Percentiles rank a stretch among this genome's conserved stretches.
phyloP scores from a whole-genome alignment of 1,140 invertebrate genomes.

The Heliconius eleuchia region DNA sequence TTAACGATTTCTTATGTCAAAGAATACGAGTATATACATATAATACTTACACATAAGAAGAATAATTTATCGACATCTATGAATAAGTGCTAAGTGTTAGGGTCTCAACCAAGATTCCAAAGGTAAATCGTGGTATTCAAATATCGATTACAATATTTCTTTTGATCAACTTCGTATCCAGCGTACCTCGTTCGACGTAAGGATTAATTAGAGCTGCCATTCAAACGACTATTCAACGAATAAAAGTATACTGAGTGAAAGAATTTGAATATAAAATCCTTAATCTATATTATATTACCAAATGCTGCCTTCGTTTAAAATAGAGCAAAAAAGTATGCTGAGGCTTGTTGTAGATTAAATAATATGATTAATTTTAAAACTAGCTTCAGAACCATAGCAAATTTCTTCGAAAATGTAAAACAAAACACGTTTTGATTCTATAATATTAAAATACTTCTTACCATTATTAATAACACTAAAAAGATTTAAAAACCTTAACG shows the following conservation, averaged over 20 bases:
- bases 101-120: conserved; percentile 35
- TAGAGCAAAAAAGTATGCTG: background rate
- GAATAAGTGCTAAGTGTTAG: background rate
- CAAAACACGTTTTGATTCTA: background rate
- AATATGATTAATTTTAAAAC: background rate
- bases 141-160: conserved; percentile 74
- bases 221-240: conserved; percentile 60
- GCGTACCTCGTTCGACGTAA: conserved; percentile 56
- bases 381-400: background rate
- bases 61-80: background rate
- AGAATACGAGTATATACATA: background rate
- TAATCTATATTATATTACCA: conserved; percentile 38
- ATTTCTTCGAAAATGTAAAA: background rate
- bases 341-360: background rate
- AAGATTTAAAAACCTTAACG: background rate
- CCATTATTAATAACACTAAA: background rate
- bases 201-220: conserved; percentile 75
- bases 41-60: background rate
- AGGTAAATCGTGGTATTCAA: conserved; percentile 64
- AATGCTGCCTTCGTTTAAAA: conserved; percentile 15
- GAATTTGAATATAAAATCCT: conserved; percentile 35
- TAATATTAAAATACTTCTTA: background rate
- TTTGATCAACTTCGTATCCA: conserved; percentile 58
- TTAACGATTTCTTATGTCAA: background rate
- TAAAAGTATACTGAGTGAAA: conserved; percentile 28